A percentile compares a stretch with the other conserved stretches of the same genome.
Evolutionary conservation across 2,113 vertebrate genomes (phyloP).

Genomic region (Oplegnathus fasciatus): DNA sequence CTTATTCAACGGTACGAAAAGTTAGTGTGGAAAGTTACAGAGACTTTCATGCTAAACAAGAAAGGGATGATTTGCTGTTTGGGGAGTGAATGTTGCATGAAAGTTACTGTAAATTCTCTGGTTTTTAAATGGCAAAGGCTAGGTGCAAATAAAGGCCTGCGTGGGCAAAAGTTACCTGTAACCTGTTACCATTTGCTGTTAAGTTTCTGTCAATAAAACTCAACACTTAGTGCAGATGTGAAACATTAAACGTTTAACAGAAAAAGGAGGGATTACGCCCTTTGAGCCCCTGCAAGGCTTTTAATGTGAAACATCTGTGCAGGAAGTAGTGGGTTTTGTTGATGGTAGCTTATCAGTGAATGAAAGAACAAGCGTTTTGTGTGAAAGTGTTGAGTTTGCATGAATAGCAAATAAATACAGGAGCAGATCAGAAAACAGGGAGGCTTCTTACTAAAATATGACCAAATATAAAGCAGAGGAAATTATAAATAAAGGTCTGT

Average conservation of each 20-base stretch:
- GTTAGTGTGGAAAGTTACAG: neutral
- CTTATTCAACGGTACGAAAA: neutral
- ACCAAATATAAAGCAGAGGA: neutral
- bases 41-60: neutral
- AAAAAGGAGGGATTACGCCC: neutral
- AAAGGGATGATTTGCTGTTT: neutral
- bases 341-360: neutral
- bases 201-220: neutral
- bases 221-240: neutral
- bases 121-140: neutral
- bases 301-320: neutral
- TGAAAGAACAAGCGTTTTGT: neutral
- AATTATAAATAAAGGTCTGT: neutral
- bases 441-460: neutral
- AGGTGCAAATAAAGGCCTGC: neutral
- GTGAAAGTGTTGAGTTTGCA: neutral
- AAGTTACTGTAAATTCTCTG: neutral
- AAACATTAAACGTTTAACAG: neutral
- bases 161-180: neutral
- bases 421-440: neutral
- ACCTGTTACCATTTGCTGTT: neutral
- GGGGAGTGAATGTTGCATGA: neutral
- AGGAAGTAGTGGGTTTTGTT: neutral
- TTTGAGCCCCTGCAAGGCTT: neutral
- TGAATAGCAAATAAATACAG: neutral